Evolutionary conservation across 2,797 vertebrate genomes (phyloP).

Genomic region (Amblyraja radiata): DNA sequence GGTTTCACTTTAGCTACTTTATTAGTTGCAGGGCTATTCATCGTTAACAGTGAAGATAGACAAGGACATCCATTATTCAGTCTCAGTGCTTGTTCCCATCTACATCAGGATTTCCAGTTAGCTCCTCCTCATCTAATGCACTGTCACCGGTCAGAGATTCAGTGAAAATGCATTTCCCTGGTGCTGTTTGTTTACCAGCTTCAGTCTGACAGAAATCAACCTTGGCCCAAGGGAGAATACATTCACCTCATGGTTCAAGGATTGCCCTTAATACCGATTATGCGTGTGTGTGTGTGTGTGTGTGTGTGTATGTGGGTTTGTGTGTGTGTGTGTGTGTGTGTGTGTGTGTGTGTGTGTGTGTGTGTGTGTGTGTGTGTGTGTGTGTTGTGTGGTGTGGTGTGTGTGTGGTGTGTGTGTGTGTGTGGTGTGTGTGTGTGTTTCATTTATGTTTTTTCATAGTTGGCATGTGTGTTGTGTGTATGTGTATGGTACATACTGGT

Average conservation of each 20-base stretch:
- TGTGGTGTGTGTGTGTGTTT: too few relatives aligned
- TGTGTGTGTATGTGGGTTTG: too few relatives aligned
- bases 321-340: too few relatives aligned
- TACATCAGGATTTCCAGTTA: not conserved
- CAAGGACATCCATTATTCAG: not conserved
- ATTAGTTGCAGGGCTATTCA: not conserved
- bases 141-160: not conserved
- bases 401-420: too few relatives aligned
- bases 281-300: too few relatives aligned
- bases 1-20: not conserved
- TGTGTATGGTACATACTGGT: too few relatives aligned
- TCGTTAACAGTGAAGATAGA: not conserved
- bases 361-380: too few relatives aligned
- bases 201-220: not conserved
- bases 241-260: not conserved
- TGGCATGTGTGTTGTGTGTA: too few relatives aligned
- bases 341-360: too few relatives aligned
- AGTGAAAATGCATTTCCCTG: not conserved
- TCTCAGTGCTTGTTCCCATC: not conserved
- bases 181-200: too few relatives aligned
- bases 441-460: too few relatives aligned
- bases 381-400: too few relatives aligned
- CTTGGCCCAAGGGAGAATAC: not conserved
- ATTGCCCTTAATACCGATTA: not conserved
- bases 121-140: not conserved